Evolutionary conservation across 2,113 vertebrate genomes (phyloP), one percentile per base, ranked within the genome.

Genomic region (Panurus biarmicus): DNA sequence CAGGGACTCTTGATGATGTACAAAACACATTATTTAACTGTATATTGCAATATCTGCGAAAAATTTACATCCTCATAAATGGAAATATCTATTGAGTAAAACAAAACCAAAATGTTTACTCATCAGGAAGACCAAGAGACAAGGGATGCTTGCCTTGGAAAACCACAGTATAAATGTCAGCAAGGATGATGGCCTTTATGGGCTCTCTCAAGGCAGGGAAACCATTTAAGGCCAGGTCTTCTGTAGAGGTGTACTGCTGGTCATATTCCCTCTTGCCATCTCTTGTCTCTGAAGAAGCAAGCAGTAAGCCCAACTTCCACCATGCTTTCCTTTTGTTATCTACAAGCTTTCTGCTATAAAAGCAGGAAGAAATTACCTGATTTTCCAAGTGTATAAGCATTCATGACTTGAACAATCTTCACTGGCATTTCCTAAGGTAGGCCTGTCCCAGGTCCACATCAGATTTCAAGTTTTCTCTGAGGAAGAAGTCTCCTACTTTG

Each of bases 271-370:
- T 73, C 26, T 36, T 73, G 29, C 6, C 17, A 29, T 6, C 6
- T 35, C 29, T 54, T 23, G 20, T 45, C 15, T 77, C 31, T 71
- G 60, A 80, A 83, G 54, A 58, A 66, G 42, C 14, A 66, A 50
- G 4, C 2, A 2, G 1, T 8, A 20, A 35, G 6, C 4, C 13
- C n/a, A 23, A 7, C 5, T 84, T 81, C 51, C 29, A 44, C 11
- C 29, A 62, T 29, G 6, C 44, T 73, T 85, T 65, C 11, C 10
- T 72, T 79, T 48, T 79, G 9, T 24, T 72, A 4, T 38, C 11
- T 67, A 29, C 5, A 61, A 14, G 4, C 0, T 83, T 92, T 70
- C 56, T 65, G 17, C 5, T 83, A 62, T 53, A 83, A 82, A 76
- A 23, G 17, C 9, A 29, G 29, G 66, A 73, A 38, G 17, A 77